Evolutionary conservation across 92 coral and sea anemone species (phyloP).

Genomic region (Zoanthus gigantus): DNA sequence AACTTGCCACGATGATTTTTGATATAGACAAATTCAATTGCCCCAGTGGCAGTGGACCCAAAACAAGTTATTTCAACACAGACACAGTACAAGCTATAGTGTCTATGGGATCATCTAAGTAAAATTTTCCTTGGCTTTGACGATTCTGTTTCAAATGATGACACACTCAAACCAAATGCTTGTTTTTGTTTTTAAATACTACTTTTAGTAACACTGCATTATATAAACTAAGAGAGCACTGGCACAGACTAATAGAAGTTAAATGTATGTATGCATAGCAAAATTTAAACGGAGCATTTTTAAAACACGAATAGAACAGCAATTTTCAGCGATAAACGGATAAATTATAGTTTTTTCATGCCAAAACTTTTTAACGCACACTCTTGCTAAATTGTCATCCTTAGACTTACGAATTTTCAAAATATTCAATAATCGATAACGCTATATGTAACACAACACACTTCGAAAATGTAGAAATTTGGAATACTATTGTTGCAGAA

Average conservation of each 20-base stretch:
- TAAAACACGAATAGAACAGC: neutral
- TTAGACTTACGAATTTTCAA: neutral
- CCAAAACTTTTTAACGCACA: too few species aligned
- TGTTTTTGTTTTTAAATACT: neutral
- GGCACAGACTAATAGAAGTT: neutral
- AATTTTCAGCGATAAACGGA: too few species aligned
- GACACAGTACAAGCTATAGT: neutral
- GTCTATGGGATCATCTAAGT: neutral
- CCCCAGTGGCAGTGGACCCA: neutral
- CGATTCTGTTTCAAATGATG: neutral
- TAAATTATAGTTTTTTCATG: too few species aligned
- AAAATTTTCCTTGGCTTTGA: neutral
- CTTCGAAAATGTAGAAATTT: neutral
- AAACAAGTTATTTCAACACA: neutral
- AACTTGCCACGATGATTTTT: too few species aligned
- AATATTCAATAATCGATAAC: neutral
- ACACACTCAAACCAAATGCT: neutral
- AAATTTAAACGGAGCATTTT: neutral
- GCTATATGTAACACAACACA: neutral
- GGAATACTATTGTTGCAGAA: neutral
- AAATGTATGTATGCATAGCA: neutral
- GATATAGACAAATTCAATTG: too few species aligned
- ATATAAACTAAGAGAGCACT: neutral
- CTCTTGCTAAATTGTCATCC: too few species aligned
- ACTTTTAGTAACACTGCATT: neutral